Conservation (phyloP, 2,797 vertebrate genomes). For the Silurus aristotelis region DNA sequence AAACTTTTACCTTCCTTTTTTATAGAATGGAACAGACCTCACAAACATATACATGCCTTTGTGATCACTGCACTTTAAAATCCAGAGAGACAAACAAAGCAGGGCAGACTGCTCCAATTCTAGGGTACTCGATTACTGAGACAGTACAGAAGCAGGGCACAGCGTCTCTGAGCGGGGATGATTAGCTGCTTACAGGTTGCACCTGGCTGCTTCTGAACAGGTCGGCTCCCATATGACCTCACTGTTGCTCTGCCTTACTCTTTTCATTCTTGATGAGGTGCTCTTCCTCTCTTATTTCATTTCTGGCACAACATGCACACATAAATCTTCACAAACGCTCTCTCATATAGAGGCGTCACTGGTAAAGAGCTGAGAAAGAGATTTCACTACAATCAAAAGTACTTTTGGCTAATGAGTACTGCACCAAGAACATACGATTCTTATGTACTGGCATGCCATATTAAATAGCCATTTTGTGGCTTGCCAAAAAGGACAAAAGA, state of each 20-base stretch:
- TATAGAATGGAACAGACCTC: constrained; percentile 36
- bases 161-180: constrained; percentile 7
- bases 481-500: constrained; percentile 26
- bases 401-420: constrained; percentile 50
- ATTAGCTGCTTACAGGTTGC: constrained; percentile 44
- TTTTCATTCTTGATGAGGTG: constrained; percentile 38
- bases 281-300: constrained; percentile 42
- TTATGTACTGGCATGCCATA: constrained; percentile 30
- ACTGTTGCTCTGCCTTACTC: constrained; percentile 48
- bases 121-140: constrained; percentile 44
- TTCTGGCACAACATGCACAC: constrained; percentile 34
- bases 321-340: background rate
- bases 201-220: constrained; percentile 41
- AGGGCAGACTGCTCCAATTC: constrained; percentile 45
- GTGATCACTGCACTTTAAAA: constrained; percentile 25
- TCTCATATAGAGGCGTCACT: background rate
- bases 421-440: constrained; percentile 42
- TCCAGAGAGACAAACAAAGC: constrained; percentile 32
- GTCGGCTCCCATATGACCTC: constrained; percentile 44
- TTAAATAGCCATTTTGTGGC: constrained; percentile 29
- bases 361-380: constrained; percentile 40
- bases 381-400: constrained; percentile 23
- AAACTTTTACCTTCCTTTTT: constrained; percentile 37
- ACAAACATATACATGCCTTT: background rate
- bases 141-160: constrained; percentile 45